phyloP scores from a whole-genome alignment of 2,888 invertebrate genomes.

The Druceiella hillmani region DNA sequence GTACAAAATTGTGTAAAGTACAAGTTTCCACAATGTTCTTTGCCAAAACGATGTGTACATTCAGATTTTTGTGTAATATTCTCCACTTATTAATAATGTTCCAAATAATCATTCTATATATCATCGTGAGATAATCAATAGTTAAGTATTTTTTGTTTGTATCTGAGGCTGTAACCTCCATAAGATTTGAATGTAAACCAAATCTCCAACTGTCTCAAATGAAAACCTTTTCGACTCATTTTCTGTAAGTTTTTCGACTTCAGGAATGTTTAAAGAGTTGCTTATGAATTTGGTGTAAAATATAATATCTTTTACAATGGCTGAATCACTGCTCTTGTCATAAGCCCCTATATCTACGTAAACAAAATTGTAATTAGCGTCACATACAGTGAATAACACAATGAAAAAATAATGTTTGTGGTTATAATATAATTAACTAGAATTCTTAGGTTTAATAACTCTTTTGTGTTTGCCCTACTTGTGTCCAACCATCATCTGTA shows the following conservation, averaged over 20 bases:
- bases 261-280: constrained; percentile 14
- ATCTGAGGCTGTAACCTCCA: constrained; percentile 10
- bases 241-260: constrained; percentile 13
- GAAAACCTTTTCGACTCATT: constrained; percentile 10
- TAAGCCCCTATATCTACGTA: constrained; percentile 12
- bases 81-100: too few relatives aligned
- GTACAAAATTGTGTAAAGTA: too few relatives aligned
- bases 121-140: constrained; percentile 10
- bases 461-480: constrained; percentile 13
- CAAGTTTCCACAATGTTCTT: too few relatives aligned
- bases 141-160: constrained; percentile 10
- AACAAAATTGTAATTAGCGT: constrained; percentile 14
- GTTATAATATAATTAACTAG: constrained; percentile 13
- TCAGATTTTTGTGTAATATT: too few relatives aligned
- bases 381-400: constrained; percentile 13
- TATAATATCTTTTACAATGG: constrained; percentile 13
- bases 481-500: constrained; percentile 14
- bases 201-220: constrained; percentile 12
- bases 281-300: constrained; percentile 16
- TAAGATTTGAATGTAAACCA: constrained; percentile 8
- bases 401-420: too few relatives aligned
- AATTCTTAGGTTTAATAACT: constrained; percentile 12
- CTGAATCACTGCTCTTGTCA: constrained; percentile 15
- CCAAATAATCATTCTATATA: constrained; percentile 7
- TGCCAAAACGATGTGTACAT: too few relatives aligned